phyloP scores from a whole-genome alignment of 2,113 vertebrate genomes.

The Mus spicilegus region DNA sequence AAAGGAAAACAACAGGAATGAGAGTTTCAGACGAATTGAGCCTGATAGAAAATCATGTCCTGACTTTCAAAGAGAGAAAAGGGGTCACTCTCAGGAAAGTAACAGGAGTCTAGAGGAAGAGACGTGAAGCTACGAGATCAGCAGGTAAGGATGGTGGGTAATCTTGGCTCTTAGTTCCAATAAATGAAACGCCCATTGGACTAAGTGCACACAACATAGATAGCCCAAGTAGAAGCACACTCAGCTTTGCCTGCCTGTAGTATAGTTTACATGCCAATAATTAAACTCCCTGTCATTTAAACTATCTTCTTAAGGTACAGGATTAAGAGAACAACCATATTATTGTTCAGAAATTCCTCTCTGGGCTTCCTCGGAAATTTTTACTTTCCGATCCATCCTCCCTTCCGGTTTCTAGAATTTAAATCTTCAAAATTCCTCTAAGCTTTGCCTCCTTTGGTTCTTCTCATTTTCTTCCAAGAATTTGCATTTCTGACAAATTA shows the following conservation, averaged over 20 bases:
- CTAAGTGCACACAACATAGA: background rate
- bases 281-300: constrained; percentile 25
- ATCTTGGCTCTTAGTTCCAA: background rate
- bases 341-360: constrained; percentile 43
- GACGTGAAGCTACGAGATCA: background rate
- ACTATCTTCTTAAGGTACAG: constrained; percentile 19
- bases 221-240: background rate
- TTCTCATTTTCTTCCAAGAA: constrained; percentile 53
- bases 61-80: background rate
- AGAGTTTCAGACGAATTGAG: background rate
- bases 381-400: constrained; percentile 37
- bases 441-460: background rate
- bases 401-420: constrained; percentile 26
- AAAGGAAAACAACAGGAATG: background rate
- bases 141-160: background rate
- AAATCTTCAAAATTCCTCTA: constrained; percentile 46
- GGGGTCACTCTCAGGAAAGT: background rate
- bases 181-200: background rate
- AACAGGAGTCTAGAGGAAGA: background rate
- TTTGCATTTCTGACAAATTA: constrained; percentile 56
- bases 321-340: constrained; percentile 11
- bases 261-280: background rate
- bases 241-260: background rate
- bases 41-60: background rate
- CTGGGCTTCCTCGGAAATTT: constrained; percentile 6